phyloP scores from a whole-genome alignment of 2,113 vertebrate species.

The Sander lucioperca region DNA sequence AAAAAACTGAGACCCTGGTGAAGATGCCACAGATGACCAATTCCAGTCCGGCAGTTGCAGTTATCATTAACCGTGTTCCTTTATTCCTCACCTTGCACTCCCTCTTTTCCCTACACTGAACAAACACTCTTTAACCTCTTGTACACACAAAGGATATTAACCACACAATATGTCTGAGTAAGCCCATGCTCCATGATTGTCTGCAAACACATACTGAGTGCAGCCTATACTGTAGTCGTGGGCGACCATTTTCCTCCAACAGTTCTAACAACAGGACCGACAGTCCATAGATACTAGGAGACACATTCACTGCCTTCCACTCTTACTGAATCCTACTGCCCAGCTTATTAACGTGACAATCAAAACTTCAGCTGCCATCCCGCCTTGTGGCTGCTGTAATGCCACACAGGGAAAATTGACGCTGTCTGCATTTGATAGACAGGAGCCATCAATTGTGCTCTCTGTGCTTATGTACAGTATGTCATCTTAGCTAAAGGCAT shows the following conservation, averaged over 20 bases:
- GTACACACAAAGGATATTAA: slow-evolving; percentile 8
- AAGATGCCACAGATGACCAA: slow-evolving; percentile 29
- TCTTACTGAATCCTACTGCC: slow-evolving; percentile 37
- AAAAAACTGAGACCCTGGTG: background rate
- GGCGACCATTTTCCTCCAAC: background rate
- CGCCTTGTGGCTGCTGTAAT: background rate
- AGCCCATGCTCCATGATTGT: background rate
- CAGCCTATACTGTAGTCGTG: background rate
- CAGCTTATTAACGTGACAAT: slow-evolving; percentile 73
- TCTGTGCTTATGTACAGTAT: slow-evolving; percentile 41
- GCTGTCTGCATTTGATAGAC: slow-evolving; percentile 57
- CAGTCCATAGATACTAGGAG: background rate
- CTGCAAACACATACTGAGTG: slow-evolving; percentile 3
- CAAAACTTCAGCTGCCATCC: slow-evolving; percentile 46
- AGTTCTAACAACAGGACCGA: background rate
- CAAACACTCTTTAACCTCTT: slow-evolving; percentile 6
- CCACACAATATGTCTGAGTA: background rate
- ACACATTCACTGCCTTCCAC: slow-evolving; percentile 36
- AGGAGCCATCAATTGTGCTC: slow-evolving; percentile 65
- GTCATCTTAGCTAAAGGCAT: slow-evolving; percentile 53
- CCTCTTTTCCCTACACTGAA: background rate
- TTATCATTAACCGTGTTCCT: slow-evolving; percentile 7
- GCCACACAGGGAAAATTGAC: slow-evolving; percentile 36
- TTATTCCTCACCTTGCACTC: background rate
- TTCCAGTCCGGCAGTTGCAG: slow-evolving; percentile 8